phyloP scores from a whole-genome alignment of 2,797 vertebrate species.

The Chaetophractus vellerosus region DNA sequence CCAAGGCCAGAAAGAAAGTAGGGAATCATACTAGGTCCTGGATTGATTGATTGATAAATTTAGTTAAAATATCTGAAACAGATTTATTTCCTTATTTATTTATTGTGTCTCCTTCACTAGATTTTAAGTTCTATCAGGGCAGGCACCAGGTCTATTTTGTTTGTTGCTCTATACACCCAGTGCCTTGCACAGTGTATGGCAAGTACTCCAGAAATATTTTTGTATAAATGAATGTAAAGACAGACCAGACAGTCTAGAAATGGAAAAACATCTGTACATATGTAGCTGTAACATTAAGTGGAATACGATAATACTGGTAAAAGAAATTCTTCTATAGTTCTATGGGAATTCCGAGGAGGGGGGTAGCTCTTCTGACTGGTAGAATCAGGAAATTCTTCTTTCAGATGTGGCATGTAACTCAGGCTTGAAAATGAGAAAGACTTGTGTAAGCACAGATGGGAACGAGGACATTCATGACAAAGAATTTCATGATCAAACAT shows the following conservation, averaged over 20 bases:
- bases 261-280: background rate
- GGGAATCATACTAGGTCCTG: background rate
- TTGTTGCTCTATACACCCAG: background rate
- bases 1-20: background rate
- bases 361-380: background rate
- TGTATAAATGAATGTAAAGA: background rate
- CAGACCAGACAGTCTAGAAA: background rate
- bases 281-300: background rate
- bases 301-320: background rate
- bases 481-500: background rate
- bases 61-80: background rate
- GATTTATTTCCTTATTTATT: background rate
- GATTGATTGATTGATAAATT: background rate
- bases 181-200: background rate
- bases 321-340: background rate
- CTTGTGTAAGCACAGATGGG: background rate
- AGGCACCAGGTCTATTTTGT: background rate
- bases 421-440: background rate
- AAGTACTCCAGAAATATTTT: background rate
- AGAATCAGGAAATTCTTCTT: slow-evolving; percentile 26
- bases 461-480: background rate
- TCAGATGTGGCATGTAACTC: background rate
- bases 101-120: background rate
- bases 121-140: background rate
- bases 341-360: background rate